phyloP scores from a whole-genome alignment of 2,113 vertebrate species.

The Pan troglodytes region NHGRI_mPanTro3-v2.1_pri NC_072412.2:87530001-87530500 shows the following conservation, averaged over 20 bases:
- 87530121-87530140: background rate
- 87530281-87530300: background rate
- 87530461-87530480: background rate
- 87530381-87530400: background rate
- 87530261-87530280: background rate
- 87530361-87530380: background rate
- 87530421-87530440: accelerated
- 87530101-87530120: too few relatives aligned
- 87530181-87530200: background rate
- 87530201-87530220: background rate
- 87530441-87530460: background rate
- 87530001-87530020: too few relatives aligned
- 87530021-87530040: too few relatives aligned
- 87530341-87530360: background rate
- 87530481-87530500: background rate
- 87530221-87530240: background rate
- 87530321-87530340: background rate
- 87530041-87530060: too few relatives aligned
- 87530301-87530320: background rate
- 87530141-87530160: background rate
- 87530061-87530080: too few relatives aligned
- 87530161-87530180: background rate
- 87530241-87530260: accelerated
- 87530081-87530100: too few relatives aligned
- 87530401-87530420: background rate